Percentiles rank a stretch among this genome's conserved stretches.
phyloP scores from a whole-genome alignment of 2,888 invertebrate species.

The Nysson spinosus region DNA sequence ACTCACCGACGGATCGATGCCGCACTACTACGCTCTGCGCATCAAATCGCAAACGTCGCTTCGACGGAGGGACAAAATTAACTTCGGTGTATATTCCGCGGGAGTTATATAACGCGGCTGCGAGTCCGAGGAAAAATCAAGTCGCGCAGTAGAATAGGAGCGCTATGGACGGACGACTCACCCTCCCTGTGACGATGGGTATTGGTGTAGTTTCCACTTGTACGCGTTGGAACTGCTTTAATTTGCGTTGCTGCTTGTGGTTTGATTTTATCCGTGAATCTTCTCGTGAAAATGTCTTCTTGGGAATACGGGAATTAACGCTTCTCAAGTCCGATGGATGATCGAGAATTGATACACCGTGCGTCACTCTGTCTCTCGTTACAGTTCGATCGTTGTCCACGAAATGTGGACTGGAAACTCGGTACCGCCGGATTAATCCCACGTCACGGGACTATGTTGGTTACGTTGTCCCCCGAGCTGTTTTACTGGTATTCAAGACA shows the following conservation, averaged over 20 bases:
- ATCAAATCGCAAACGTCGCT: slow-evolving; percentile 15
- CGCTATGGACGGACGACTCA: slow-evolving; percentile 51
- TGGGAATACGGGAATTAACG: too few relatives aligned
- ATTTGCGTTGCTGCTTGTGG: too few relatives aligned
- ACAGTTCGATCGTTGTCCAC: slow-evolving; percentile 30
- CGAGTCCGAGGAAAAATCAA: not conserved
- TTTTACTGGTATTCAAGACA: not conserved
- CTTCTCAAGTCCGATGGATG: too few relatives aligned
- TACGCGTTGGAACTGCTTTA: slow-evolving; percentile 20
- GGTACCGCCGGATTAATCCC: slow-evolving; percentile 45
- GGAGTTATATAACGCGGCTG: slow-evolving; percentile 23
- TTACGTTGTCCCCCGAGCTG: slow-evolving; percentile 2
- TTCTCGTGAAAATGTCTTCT: too few relatives aligned
- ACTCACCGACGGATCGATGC: slow-evolving; percentile 33
- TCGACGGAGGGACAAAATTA: slow-evolving; percentile 24
- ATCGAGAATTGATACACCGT: too few relatives aligned
- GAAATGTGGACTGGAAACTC: slow-evolving; percentile 50
- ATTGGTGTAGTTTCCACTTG: slow-evolving; percentile 56
- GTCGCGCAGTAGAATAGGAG: not conserved
- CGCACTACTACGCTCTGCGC: slow-evolving; percentile 12
- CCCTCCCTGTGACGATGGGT: slow-evolving; percentile 64
- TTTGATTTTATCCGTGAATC: too few relatives aligned
- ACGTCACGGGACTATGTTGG: slow-evolving; percentile 50
- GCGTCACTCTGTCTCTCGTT: too few relatives aligned
- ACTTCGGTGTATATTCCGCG: slow-evolving; percentile 1